A percentile compares a stretch with the other conserved stretches of the same genome.
Conservation (phyloP, 64 coral and sea anemone genomes). For the Stichodactyla helianthus region DNA sequence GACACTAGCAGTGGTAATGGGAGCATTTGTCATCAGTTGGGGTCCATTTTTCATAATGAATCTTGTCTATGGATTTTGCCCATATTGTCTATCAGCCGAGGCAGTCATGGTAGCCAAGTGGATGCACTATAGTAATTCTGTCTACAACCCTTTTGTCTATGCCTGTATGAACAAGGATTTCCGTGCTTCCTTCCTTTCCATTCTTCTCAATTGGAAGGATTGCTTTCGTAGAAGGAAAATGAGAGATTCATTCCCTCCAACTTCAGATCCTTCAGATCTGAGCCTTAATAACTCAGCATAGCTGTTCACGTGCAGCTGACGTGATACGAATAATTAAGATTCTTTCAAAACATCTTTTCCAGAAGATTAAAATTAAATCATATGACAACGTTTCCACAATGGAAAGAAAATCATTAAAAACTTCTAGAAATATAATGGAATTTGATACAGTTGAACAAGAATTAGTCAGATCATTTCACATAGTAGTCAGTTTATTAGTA, state of each 20-base stretch:
- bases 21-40: slow-evolving; percentile 76
- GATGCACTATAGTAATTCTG: slow-evolving; percentile 80
- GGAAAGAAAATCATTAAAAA: too few relatives aligned
- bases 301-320: neutral
- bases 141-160: slow-evolving; percentile 71
- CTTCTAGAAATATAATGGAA: neutral
- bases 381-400: too few relatives aligned
- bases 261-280: neutral
- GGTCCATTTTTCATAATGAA: slow-evolving; percentile 77
- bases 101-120: slow-evolving; percentile 64
- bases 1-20: slow-evolving; percentile 73
- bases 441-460: too few relatives aligned
- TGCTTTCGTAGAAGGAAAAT: slow-evolving; percentile 13
- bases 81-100: slow-evolving; percentile 26
- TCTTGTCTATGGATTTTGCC: slow-evolving; percentile 60
- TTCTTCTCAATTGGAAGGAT: slow-evolving; percentile 35
- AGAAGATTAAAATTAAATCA: too few relatives aligned
- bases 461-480: neutral
- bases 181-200: slow-evolving; percentile 42
- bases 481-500: neutral
- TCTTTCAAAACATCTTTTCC: too few relatives aligned
- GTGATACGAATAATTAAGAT: too few relatives aligned
- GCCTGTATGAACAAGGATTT: slow-evolving; percentile 87
- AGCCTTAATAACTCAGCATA: neutral
- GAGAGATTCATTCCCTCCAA: neutral